A percentile compares a stretch with the other conserved stretches of the same genome.
Conservation (phyloP, 2,113 vertebrate species). For the Cyphomyrus plagiostoma region DNA sequence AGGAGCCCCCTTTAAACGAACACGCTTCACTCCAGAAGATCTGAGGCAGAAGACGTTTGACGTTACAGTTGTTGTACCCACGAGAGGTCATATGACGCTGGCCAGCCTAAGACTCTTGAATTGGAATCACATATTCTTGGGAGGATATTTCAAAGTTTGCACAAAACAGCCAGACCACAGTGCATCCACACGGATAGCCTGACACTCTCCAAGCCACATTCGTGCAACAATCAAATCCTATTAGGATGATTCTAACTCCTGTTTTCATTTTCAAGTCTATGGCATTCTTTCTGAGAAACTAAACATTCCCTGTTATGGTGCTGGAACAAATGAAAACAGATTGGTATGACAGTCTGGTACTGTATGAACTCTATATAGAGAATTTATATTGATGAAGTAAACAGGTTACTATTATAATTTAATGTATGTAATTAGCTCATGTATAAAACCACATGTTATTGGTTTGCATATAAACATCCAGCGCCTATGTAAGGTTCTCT, state of each 20-base stretch:
- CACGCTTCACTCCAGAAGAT: slow-evolving; percentile 30
- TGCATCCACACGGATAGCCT: slow-evolving; percentile 32
- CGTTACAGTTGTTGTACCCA: slow-evolving; percentile 36
- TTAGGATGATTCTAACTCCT: slow-evolving; percentile 32
- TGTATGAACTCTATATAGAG: neutral
- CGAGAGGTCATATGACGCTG: slow-evolving; percentile 37
- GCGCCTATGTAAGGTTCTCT: neutral
- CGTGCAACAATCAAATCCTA: slow-evolving; percentile 35
- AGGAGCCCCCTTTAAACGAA: slow-evolving; percentile 34
- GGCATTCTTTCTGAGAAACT: slow-evolving; percentile 26
- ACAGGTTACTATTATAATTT: neutral
- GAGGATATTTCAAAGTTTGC: slow-evolving; percentile 35
- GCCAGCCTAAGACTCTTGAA: slow-evolving; percentile 33
- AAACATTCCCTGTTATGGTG: slow-evolving; percentile 22
- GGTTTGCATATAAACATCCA: neutral
- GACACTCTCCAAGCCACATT: slow-evolving; percentile 29
- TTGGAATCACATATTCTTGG: slow-evolving; percentile 42
- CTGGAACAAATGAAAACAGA: slow-evolving; percentile 28
- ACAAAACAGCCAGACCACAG: slow-evolving; percentile 28
- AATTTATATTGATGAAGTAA: neutral
- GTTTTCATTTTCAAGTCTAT: slow-evolving; percentile 31
- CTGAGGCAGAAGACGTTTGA: slow-evolving; percentile 45
- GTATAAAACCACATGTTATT: neutral
- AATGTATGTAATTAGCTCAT: neutral
- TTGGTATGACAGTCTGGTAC: neutral